Base-by-base conservation (phyloP, 2,113 vertebrate species). In the Sprattus sprattus region DNA sequence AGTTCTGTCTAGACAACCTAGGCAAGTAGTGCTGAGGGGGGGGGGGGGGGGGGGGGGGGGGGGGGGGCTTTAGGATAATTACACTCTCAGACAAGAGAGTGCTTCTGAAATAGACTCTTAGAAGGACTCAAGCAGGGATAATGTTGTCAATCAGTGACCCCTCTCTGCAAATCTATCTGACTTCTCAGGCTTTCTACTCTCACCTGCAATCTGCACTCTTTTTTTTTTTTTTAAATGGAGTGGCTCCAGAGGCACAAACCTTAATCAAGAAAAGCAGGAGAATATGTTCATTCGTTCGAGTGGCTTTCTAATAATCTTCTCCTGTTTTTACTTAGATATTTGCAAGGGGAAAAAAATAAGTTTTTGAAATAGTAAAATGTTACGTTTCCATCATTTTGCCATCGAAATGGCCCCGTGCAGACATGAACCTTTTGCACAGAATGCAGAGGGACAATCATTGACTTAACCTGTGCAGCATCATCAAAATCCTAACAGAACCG, bases 21-120 rank as follows among this genome's bases (percentile, higher is more conserved):
- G 2, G 67, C n/a, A 8, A n/a, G 22, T 5, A 7, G 20, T 13
- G 32, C 28, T 18, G 54, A 5, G 4, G 4, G 54, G 52, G 16
- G 52, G 0, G 15, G 2, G 3, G 15, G 1, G 52, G 16, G 52
- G 15, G 15, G 52, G 3, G 8, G 25, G 57, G 57, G 60, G 20
- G 71, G 32, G 16, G 15, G 71, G 28, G 28, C 71, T 78, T 78
- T 44, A 32, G 15, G 67, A 28, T 75, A 78, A 78, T 78, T 78
- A 78, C 71, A 39, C 71, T 16, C 0, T 9, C 64, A 78, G 32
- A 39, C 71, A 78, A 39, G 71, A 78, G 71, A 78, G 71, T 39
- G 71, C 32, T 15, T 78, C 71, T 39, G 71, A 78, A 78, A 78
- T 15, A 39, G 28, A 78, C 71, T 78, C 71, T 78, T 39, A 78